Base-by-base conservation (phyloP, 2,888 invertebrate genomes). In the Byasa hedistus region DNA sequence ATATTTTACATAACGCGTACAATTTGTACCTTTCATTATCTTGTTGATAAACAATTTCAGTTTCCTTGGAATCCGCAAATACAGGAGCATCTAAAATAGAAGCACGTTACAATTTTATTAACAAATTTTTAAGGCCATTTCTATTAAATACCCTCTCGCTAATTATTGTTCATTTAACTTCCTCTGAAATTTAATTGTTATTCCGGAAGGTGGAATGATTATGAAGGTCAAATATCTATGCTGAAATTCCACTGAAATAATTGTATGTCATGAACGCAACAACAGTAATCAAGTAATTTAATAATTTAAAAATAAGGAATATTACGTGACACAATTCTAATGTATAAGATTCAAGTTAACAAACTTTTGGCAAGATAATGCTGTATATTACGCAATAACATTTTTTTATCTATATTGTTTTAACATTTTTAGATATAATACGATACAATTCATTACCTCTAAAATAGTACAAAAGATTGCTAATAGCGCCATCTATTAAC, bases 61-160 rank as follows among this genome's bases (percentile, higher is more conserved):
- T 83, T 21, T 76, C 77, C 65, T 82, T 82, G 0, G 70, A 78
- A 51, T 75, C 73, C 21, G 71, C 76, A 70, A 89, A 87, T 15
- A 70, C 68, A 12, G 89, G 89, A 39, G 79, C 74, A 79, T 81
- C 89, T 88, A 76, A 61, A 86, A 86, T 22, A 70, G 44, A 69
- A 68, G 15, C 58, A 70, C 52, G 55, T 59, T 48, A 56, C 48
- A 22, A 52, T 60, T 55, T 32, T 24, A 56, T 19, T 27, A 54
- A 21, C 44, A 61, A 56, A 57, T 8, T 48, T 54, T 62, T 61
- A 69, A 70, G 68, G 66, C 64, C 66, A 57, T 65, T 66, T 51
- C 27, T 55, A 48, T 66, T 64, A 58, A 62, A 54, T 62, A 60
- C 19, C 23, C 56, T 67, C 59, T n/a, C 21, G 54, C 32, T 59